Evolutionary conservation across 2,888 invertebrate genomes (phyloP), one percentile per base, ranked within the genome.

Genomic region (Coelopa pilipes): DNA sequence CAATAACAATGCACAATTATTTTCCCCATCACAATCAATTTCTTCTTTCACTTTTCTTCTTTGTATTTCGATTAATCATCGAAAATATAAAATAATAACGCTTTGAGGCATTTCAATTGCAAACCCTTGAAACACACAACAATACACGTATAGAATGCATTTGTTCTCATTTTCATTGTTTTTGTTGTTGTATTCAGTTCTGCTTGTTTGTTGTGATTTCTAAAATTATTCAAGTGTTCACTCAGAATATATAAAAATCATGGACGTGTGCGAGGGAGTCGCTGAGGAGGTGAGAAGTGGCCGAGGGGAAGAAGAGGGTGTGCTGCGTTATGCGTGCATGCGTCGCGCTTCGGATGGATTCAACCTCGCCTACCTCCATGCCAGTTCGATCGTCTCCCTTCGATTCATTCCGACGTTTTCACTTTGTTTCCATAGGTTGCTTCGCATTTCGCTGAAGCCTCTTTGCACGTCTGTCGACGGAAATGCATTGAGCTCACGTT

Each of bases 51-150:
- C 45, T 62, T 4, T 50, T 62, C 34, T 13, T 17, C 47, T 21
- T 46, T 47, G 53, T 59, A 45, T 65, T 72, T 72, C 66, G 72
- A 72, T 72, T 65, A 66, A 72, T 72, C 66, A 66, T 72, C 19
- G 49, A 47, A n/a, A 45, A 47, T 60, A 17, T 12, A 70, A 11
- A 59, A n/a, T n/a, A 45, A 3, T 19, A 15, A 15, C 2, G 65
- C 5, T 55, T 34, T 45, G 24, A 21, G 19, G 47, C 67, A 67
- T 55, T 69, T 55, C 45, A 57, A 69, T 57, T 24, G 45, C 24
- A 24, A 11, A n/a, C 53, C 34, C 53, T 53, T n/a, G 53, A 53
- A 34, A 7, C 34, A 34, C 34, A 34, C 34, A 34, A 34, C 34
- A 34, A 34, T 34, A 34, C 34, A 34, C 7, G 7, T 34, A 34